Percentiles rank a stretch among this genome's conserved stretches.
Conservation (phyloP, 2,113 vertebrate species). For the Danionella cerebrum region DNA sequence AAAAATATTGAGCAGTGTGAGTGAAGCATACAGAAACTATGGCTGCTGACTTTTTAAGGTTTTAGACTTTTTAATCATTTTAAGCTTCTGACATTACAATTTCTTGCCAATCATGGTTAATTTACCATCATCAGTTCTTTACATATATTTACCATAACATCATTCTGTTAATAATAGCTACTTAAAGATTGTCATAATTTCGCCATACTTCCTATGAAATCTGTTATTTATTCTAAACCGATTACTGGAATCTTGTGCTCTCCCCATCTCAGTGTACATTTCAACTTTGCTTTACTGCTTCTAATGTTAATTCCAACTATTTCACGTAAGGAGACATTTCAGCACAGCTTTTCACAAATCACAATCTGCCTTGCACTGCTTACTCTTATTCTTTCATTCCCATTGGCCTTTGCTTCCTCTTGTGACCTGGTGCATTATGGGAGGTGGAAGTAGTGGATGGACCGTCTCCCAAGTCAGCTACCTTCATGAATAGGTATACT, state of each 20-base stretch:
- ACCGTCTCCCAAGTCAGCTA: constrained; percentile 64
- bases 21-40: too few species aligned
- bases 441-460: constrained; percentile 61
- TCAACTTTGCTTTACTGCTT: not conserved
- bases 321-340: constrained; percentile 13
- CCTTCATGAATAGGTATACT: constrained; percentile 82
- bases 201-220: too few species aligned
- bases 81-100: too few species aligned
- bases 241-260: not conserved
- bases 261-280: not conserved
- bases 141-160: too few species aligned
- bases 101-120: too few species aligned
- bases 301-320: constrained; percentile 18
- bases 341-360: constrained; percentile 24
- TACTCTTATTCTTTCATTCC: constrained; percentile 68
- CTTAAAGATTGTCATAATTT: too few species aligned
- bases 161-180: too few species aligned
- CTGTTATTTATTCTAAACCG: too few species aligned
- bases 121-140: too few species aligned
- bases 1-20: too few species aligned
- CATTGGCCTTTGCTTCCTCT: constrained; percentile 59
- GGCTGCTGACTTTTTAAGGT: too few species aligned
- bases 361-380: constrained; percentile 44
- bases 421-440: constrained; percentile 67
- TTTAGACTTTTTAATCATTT: too few species aligned